Base-by-base conservation (phyloP, 2,113 vertebrate species). In the Eptesicus fuscus region DNA sequence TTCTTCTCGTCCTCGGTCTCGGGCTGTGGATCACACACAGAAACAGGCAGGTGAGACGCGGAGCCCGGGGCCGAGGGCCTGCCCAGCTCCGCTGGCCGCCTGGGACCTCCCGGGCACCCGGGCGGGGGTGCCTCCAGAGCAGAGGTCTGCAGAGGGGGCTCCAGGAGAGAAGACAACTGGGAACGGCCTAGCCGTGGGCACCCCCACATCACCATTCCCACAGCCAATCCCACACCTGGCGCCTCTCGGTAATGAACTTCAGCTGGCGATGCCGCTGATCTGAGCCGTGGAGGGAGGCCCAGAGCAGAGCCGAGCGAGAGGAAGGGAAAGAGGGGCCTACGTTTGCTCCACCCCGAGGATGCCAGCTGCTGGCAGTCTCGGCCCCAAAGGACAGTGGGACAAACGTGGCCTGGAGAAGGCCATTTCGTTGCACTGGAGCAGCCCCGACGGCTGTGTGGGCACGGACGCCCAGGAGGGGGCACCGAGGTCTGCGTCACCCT, bases 1-100 rank as follows among this genome's bases (percentile, higher is more conserved):
- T 98, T 99, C 98, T 99, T 99, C 98, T 99, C 99, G 0, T 99
- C 99, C 95, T 99, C 99, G 0, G 98, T 99, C 97, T 99, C 97
- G 0, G 99, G 96, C 99, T 99, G 98, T 20, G 11, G 12, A 85
- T 0, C 10, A 93, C 32, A 80, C 5, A 96, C 8, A 92, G 83
- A 96, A 35, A 94, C 23, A 51, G 44, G 59, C 1, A 0, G 25
- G 37, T 97, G 53, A 97, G 14, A 14, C 1, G 9, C 20, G 9
- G 65, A 37, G 18, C 35, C 5, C 6, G 18, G 9, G 69, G 12
- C n/a, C 0, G 5, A 9, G 30, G 14, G 13, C 73, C 37, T 0
- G 2, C 12, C 69, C 44, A 0, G 56, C 40, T 18, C 79, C 1
- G 1, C 47, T 23, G 78, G 71, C 18, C 10, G 2, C 49, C 47